Evolutionary conservation across 2,888 invertebrate genomes (phyloP), one percentile per base, ranked within the genome.

Genomic region (Carcina quercana): DNA sequence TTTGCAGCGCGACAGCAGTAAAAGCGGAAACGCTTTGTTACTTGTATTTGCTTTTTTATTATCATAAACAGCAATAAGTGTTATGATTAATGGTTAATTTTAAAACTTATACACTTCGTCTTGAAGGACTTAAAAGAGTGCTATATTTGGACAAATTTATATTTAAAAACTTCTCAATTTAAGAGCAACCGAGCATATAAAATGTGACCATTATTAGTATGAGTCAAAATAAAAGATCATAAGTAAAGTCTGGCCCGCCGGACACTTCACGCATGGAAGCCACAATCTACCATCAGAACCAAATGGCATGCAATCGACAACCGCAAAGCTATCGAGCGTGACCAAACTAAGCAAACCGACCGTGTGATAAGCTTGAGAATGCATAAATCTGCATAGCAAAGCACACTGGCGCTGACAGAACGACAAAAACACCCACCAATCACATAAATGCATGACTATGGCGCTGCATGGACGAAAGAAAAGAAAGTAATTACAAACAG

Each of bases 341-440:
- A 45, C 53, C 50, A 53, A 61, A 66, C 70, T 73, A 68, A 54
- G 58, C 64, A 71, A 75, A 72, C 70, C 57, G 50, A 61, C 62
- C 66, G 59, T 60, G 59, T 61, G 69, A 78, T 78, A 75, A 71
- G 68, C 70, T 56, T 59, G 60, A 70, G 67, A 64, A 65, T 64
- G 69, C 70, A 73, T 72, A 66, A 67, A 72, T 79, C 67, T 73
- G 60, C 75, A 75, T 79, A 69, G 43, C 43, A 51, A 62, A 60
- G 54, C 48, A 54, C 45, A 43, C 55, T 70, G 71, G 20, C 38
- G 42, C 39, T 59, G 64, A 65, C 64, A 61, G 52, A 39, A 53
- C 40, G 53, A 63, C 62, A 67, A 68, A 71, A 70, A 66, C 63
- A 63, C 43, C 15, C 45, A 40, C 43, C 53, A 51, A 63, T 57